These are phyloP conservation scores for Melipona beecheii DNA, from an alignment of 2,888 invertebrate species.

Conservation along the genomic window DNA sequence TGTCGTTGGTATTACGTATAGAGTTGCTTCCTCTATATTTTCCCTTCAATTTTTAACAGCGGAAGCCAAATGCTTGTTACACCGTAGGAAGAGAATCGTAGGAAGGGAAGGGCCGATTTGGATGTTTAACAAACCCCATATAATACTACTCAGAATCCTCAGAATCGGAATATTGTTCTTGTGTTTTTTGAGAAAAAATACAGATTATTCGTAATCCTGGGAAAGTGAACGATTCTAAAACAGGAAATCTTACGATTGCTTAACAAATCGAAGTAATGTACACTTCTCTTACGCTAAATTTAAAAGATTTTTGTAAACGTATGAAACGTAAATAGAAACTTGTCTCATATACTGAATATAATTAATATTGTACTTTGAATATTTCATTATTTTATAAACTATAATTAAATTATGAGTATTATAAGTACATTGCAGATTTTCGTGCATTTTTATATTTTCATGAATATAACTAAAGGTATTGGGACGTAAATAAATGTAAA, in stretches of 20 bases:
- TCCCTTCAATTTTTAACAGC: conserved; percentile 42
- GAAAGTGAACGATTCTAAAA: conserved; percentile 1
- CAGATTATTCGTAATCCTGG: conserved; percentile 23
- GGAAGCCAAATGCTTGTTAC: conserved; percentile 46
- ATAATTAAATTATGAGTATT: no score
- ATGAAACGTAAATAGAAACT: no score
- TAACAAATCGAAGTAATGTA: conserved; percentile 14
- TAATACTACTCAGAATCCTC: conserved; percentile 28
- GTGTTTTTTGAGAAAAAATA: conserved; percentile 35
- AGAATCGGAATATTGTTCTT: conserved; percentile 16
- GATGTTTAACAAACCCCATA: conserved; percentile 40
- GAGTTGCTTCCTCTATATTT: conserved; percentile 14
- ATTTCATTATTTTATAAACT: no score
- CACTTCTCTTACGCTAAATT: conserved; percentile 2
- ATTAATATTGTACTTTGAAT: no score
- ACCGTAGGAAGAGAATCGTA: conserved; percentile 14
- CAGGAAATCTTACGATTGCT: conserved; percentile 33
- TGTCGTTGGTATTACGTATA: not conserved
- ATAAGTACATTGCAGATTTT: no score
- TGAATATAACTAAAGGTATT: no score
- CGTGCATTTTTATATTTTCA: no score
- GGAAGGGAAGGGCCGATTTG: conserved; percentile 38
- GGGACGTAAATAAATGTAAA: no score
- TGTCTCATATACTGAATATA: no score
- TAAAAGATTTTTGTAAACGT: conserved; percentile 10